These are phyloP conservation scores for Stenoptilia bipunctidactyla DNA, from an alignment of 2,888 invertebrate genomes.

Conservation along the genomic window DNA sequence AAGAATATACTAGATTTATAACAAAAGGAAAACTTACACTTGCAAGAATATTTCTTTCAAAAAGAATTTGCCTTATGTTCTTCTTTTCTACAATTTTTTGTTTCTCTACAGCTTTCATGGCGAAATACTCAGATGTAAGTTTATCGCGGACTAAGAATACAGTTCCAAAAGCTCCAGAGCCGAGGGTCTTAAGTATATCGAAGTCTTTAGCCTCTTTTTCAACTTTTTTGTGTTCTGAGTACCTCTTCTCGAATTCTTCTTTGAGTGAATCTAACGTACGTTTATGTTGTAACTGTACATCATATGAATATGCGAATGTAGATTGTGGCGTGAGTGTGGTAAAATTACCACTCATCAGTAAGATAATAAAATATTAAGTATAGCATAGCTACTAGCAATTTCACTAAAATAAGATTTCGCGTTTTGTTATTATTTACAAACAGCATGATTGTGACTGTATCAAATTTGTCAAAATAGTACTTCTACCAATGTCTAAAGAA, in stretches of 20 bases:
- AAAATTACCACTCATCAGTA: too few species aligned
- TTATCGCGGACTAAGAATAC: conserved; percentile 81
- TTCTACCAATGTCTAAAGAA: too few species aligned
- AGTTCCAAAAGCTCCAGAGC: conserved; percentile 88
- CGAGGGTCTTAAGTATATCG: conserved; percentile 69
- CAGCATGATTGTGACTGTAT: too few species aligned
- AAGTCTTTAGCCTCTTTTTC: conserved; percentile 70
- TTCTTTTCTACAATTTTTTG: conserved; percentile 83
- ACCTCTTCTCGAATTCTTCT: conserved; percentile 30
- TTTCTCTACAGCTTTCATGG: conserved; percentile 91
- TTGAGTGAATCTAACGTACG: conserved; percentile 37
- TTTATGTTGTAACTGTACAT: conserved; percentile 29
- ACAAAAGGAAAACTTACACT: conserved; percentile 88
- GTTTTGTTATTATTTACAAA: too few species aligned
- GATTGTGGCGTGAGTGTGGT: too few species aligned
- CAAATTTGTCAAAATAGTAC: too few species aligned
- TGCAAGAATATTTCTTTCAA: conserved; percentile 89
- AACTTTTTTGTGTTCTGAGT: conserved; percentile 18
- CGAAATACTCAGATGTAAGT: conserved; percentile 73
- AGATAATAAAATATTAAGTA: too few species aligned
- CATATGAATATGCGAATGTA: conserved; percentile 23
- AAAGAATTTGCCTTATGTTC: conserved; percentile 83
- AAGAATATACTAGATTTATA: conserved; percentile 81
- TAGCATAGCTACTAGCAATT: too few species aligned
- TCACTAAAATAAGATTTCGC: too few species aligned